A percentile compares a stretch with the other conserved stretches of the same genome.
Conservation (phyloP, 1,140 invertebrate species). For the Apolygus lucorum region DNA sequence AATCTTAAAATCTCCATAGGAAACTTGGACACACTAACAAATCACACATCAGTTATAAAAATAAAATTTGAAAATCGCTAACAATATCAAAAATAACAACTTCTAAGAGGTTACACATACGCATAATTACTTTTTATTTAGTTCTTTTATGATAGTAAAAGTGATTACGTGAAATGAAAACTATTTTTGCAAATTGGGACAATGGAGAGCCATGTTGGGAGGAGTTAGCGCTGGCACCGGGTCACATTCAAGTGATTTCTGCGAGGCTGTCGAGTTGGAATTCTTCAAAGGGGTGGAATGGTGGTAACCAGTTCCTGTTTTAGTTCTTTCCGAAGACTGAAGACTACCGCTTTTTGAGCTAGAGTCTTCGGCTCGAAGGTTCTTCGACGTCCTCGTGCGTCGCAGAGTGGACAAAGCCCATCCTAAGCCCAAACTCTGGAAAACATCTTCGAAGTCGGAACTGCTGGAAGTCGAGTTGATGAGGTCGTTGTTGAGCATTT, state of each 20-base stretch:
- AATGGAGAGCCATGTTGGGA: neutral
- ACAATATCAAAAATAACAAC: no score
- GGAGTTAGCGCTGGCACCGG: neutral
- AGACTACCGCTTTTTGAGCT: neutral
- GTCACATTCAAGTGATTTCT: neutral
- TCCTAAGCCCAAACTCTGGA: slow-evolving; percentile 22
- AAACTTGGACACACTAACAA: no score
- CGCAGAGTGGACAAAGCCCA: slow-evolving; percentile 24
- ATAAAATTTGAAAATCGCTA: no score
- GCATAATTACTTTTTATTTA: no score
- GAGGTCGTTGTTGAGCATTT: slow-evolving; percentile 5
- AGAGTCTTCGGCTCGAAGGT: neutral
- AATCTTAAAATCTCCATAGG: no score
- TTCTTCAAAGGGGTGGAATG: slow-evolving; percentile 18
- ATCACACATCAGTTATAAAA: no score
- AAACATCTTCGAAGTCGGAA: slow-evolving; percentile 24
- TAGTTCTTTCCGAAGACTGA: neutral
- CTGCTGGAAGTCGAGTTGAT: neutral
- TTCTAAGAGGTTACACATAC: no score
- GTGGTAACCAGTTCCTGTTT: neutral
- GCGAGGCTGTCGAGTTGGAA: neutral
- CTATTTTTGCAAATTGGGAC: neutral
- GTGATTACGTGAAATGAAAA: no score
- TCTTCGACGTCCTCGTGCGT: neutral
- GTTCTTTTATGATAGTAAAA: no score